Evolutionary conservation across 2,888 invertebrate species (phyloP).

Genomic region (Loripinus fragilis): DNA sequence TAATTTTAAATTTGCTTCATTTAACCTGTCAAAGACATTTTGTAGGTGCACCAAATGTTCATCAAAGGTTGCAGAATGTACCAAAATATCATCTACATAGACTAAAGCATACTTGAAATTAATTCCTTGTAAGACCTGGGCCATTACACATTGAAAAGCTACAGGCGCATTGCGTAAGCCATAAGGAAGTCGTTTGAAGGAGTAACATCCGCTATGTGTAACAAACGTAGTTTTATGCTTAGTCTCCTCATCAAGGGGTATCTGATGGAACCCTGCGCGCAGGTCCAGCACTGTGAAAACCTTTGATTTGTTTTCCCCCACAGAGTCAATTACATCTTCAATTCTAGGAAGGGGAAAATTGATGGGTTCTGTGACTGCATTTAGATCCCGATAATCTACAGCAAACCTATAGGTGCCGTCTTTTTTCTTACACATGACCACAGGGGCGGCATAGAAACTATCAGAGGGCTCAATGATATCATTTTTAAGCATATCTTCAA

Average conservation of each 20-base stretch:
- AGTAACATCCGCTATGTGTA: slow-evolving; percentile 28
- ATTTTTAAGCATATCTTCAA: slow-evolving; percentile 20
- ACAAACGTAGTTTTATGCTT: slow-evolving; percentile 33
- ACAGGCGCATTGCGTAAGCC: slow-evolving; percentile 40
- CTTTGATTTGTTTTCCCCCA: slow-evolving; percentile 20
- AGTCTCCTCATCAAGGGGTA: slow-evolving; percentile 32
- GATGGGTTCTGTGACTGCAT: slow-evolving; percentile 31
- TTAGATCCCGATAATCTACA: slow-evolving; percentile 22
- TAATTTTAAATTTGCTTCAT: slow-evolving; percentile 36
- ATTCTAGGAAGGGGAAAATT: slow-evolving; percentile 8
- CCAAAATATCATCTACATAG: slow-evolving; percentile 61
- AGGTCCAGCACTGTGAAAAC: slow-evolving; percentile 34
- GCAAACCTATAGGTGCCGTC: slow-evolving; percentile 27
- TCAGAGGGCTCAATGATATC: slow-evolving; percentile 29
- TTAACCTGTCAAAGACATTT: slow-evolving; percentile 27
- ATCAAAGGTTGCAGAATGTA: slow-evolving; percentile 29
- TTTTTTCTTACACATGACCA: slow-evolving; percentile 26
- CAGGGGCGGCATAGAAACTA: slow-evolving; percentile 21
- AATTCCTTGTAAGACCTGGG: slow-evolving; percentile 19
- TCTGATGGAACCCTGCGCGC: slow-evolving; percentile 31
- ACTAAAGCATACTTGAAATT: slow-evolving; percentile 51
- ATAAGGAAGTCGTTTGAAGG: slow-evolving; percentile 36
- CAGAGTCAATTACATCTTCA: slow-evolving; percentile 43
- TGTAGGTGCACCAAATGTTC: slow-evolving; percentile 35
- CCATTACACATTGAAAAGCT: slow-evolving; percentile 38